A percentile compares a stretch with the other conserved stretches of the same genome.
phyloP scores from a whole-genome alignment of 1,140 invertebrate species.

The Meloidogyne floridensis region DNA sequence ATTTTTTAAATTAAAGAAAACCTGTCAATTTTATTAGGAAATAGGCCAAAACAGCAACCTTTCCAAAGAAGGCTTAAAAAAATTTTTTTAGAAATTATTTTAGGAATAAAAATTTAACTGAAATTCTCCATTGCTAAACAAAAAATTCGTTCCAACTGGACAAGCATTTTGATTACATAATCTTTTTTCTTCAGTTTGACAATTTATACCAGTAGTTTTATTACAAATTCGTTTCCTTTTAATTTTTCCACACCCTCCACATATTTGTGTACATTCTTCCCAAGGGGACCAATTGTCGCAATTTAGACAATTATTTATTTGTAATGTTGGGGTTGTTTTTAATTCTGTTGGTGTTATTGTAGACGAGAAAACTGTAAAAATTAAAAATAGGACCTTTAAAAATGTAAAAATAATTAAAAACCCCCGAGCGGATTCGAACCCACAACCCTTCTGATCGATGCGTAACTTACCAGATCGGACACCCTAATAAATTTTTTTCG shows the following conservation, averaged over 20 bases:
- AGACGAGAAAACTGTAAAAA: not conserved
- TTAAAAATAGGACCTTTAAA: no score
- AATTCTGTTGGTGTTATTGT: not conserved
- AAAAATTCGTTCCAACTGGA: conserved; percentile 60
- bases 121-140: conserved; percentile 64
- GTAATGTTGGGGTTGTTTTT: not conserved
- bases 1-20: no score
- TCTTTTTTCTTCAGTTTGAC: conserved; percentile 59
- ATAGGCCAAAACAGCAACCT: conserved; percentile 63
- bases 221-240: conserved; percentile 51
- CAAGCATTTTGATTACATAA: conserved; percentile 59
- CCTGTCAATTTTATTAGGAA: conserved; percentile 32
- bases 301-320: conserved; percentile 41
- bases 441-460: no score
- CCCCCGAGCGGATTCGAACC: no score
- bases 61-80: conserved; percentile 54
- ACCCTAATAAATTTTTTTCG: not conserved
- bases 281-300: conserved; percentile 58
- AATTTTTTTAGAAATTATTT: no score
- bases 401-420: no score
- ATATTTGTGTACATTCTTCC: conserved; percentile 57
- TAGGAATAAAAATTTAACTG: conserved; percentile 25
- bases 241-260: conserved; percentile 60
- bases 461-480: no score
- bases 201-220: conserved; percentile 27